Evolutionary conservation across 1,140 invertebrate genomes (phyloP).

Genomic region (Vanessa atalanta): DNA sequence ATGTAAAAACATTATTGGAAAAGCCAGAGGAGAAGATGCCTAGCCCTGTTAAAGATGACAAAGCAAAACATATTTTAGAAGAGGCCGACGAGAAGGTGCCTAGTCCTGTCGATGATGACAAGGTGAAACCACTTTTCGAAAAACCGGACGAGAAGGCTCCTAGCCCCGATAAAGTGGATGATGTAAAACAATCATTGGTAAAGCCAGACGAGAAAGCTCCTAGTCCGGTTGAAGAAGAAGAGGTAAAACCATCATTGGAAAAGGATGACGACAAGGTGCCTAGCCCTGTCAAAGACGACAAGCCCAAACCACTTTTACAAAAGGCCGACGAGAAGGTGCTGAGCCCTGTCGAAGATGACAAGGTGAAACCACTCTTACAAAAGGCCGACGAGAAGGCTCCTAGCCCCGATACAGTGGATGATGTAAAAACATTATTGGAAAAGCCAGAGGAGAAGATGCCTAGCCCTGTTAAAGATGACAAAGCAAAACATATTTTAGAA

Average conservation of each 20-base stretch:
- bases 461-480: no score
- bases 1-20: not conserved
- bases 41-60: not conserved
- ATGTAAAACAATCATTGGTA: not conserved
- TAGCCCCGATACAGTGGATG: conserved; percentile 17
- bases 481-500: no score
- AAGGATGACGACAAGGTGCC: no score
- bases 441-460: not conserved
- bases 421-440: no score
- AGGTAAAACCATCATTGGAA: no score
- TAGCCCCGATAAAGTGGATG: conserved; percentile 8
- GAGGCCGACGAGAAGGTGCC: conserved; percentile 14
- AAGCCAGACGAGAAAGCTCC: conserved; percentile 22
- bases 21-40: conserved; percentile 19
- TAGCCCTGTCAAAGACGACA: no score
- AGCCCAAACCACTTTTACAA: not conserved
- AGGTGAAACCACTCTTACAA: conserved; percentile 1
- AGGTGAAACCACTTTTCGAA: not conserved
- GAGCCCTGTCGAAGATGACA: conserved; percentile 30
- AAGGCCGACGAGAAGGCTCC: conserved; percentile 13
- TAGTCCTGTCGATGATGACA: conserved; percentile 13
- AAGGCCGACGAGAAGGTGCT: conserved; percentile 20
- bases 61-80: not conserved
- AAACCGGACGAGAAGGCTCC: not conserved
- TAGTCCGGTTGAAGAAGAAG: conserved; percentile 23